Evolutionary conservation across 2,888 invertebrate genomes (phyloP), one percentile per base, ranked within the genome.

Genomic region (Periphyllus acericola): DNA sequence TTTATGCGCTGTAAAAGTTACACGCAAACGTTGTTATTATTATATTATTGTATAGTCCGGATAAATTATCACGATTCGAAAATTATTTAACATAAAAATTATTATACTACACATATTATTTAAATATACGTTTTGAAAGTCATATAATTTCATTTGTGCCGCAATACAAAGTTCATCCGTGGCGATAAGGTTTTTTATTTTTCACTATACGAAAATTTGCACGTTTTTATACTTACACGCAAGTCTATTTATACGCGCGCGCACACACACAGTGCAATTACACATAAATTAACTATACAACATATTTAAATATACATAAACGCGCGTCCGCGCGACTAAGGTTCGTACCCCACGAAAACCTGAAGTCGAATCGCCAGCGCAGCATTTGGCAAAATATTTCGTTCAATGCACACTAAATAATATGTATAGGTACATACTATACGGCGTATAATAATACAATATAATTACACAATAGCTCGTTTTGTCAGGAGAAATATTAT

Each of bases 391-490:
- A 71, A 71, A 71, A 21, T 32, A 71, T 71, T 71, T 71, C 32
- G 71, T 71, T 32, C 71, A 14, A 46, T 46, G 14, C 46, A 14
- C 46, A 46, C 46, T 46, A 14, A 36, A 36, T 5, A 36, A 36
- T 36, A 36, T 29, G 29, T 8, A 11, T 29, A n/a, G 4, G 4
- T 29, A n/a, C 52, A 11, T 11, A 52, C 52, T 60, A 60, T 60
- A 46, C 46, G n/a, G n/a, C n/a, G 11, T 66, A 66, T 8, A n/a
- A 66, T 66, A n/a, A 60, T 60, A 60, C 25, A 8, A 60, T 71
- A 66, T 79, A 55, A 55, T 71, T 21, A 80, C 66, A 66, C 80
- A 66, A 80, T 80, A 40, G 80, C 66, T 80, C 66, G 80, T 80
- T 80, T 80, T 68, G n/a, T 66, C 11, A 3, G 29, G 36, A 80